phyloP scores from a whole-genome alignment of 2,113 vertebrate species.

The Sterrhoptilus dennistouni region DNA sequence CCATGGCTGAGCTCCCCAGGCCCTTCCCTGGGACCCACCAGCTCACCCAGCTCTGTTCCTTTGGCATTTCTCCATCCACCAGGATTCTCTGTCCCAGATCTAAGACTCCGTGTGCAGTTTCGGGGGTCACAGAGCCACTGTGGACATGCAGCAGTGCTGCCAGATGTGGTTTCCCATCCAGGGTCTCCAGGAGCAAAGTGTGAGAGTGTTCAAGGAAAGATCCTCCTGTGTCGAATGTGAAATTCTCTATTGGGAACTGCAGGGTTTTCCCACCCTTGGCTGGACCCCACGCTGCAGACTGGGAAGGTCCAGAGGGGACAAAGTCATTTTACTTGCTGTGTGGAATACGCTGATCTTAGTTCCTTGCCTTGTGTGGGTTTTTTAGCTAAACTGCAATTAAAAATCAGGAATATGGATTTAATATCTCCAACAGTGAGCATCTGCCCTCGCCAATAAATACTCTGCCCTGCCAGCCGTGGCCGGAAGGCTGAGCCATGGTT shows the following conservation, averaged over 20 bases:
- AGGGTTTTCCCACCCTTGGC: not conserved
- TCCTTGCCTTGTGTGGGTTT: not conserved
- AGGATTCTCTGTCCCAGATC: not conserved
- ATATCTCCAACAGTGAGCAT: not conserved
- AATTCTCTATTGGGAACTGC: rapidly evolving
- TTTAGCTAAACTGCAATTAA: not conserved
- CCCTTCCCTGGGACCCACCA: not conserved
- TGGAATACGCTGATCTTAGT: not conserved
- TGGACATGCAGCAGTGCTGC: not conserved
- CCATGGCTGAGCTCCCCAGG: not conserved
- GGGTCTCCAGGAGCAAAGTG: not conserved
- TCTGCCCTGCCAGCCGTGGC: not conserved
- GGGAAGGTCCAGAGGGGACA: not conserved
- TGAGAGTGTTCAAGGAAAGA: not conserved
- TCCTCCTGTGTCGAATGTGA: not conserved
- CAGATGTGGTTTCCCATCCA: not conserved
- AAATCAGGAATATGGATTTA: not conserved
- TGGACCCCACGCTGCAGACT: rapidly evolving
- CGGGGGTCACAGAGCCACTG: not conserved
- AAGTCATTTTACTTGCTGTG: not conserved
- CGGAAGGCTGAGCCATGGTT: not conserved
- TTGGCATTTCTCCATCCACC: rapidly evolving
- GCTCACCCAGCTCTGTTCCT: not conserved
- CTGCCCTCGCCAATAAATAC: not conserved
- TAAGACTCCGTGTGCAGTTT: rapidly evolving